Evolutionary conservation across 2,888 invertebrate species (phyloP), one percentile per base, ranked within the genome.

Genomic region (Stenichneumon culpator): DNA sequence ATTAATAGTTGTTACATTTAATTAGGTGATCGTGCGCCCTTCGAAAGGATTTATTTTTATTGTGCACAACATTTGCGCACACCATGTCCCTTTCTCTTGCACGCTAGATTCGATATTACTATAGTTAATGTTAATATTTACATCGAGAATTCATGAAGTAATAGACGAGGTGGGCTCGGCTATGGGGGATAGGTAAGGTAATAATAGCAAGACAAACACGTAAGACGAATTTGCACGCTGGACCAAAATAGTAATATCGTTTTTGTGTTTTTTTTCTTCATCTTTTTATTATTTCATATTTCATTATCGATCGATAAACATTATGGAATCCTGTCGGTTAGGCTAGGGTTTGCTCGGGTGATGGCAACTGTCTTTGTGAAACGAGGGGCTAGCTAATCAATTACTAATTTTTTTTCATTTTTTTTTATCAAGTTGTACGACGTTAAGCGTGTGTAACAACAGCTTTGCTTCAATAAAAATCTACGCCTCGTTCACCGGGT

Each of bases 41-140:
- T 75, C 25, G 65, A 75, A 75, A 65, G 50, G 19, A 28, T 60
- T 25, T 57, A 3, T 60, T 84, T 83, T 79, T 77, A 79, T 79
- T 83, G 65, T 72, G 77, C 81, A 79, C 78, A 81, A 54, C 57
- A 68, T 72, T 74, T 14, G 44, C 81, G 67, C 77, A 73, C 82
- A 82, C 36, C 74, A 54, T 65, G 28, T 50, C 73, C 74, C 69
- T 82, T 81, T 79, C 32, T 82, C 77, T 70, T 70, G 75, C 85
- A 78, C 84, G 39, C 72, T 86, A 87, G 69, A 78, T 86, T 88
- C 88, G 89, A 88, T 88, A 90, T 91, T 91, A 92, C 90, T 84
- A 75, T 79, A 74, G 79, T 89, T 90, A 91, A 92, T 93, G 90
- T 93, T 92, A 93, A 92, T 94, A 94, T 94, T 93, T 94, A 94